A percentile compares a stretch with the other conserved stretches of the same genome.
Evolutionary conservation across 2,888 invertebrate genomes (phyloP).

Genomic region (Tenthredo amoena): DNA sequence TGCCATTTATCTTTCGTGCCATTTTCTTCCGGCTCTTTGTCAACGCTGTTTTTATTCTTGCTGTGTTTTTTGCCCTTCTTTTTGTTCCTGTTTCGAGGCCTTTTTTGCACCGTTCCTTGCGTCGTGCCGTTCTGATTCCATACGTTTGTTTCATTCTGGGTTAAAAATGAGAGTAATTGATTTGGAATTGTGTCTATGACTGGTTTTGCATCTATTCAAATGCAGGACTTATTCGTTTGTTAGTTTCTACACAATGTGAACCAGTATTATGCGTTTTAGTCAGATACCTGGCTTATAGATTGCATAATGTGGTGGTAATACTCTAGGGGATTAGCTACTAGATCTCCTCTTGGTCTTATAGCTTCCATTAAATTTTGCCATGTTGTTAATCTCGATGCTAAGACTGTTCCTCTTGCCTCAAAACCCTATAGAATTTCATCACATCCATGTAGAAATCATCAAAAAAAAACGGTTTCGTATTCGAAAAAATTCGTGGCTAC

Average conservation of each 20-base stretch:
- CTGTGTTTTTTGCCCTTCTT: slow-evolving; percentile 76
- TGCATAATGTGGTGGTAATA: slow-evolving; percentile 71
- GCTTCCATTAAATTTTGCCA: slow-evolving; percentile 92
- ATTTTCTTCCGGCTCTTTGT: slow-evolving; percentile 59
- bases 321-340: slow-evolving; percentile 85
- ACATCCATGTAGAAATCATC: slow-evolving; percentile 45
- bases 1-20: slow-evolving; percentile 72
- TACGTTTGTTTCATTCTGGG: slow-evolving; percentile 54
- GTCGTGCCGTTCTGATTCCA: slow-evolving; percentile 59
- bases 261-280: background rate
- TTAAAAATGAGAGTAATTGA: slow-evolving; percentile 33
- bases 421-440: slow-evolving; percentile 84
- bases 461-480: background rate
- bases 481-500: background rate
- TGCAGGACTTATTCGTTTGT: background rate
- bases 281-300: slow-evolving; percentile 62
- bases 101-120: slow-evolving; percentile 72
- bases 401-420: slow-evolving; percentile 92
- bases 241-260: background rate
- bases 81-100: slow-evolving; percentile 72
- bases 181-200: slow-evolving; percentile 15
- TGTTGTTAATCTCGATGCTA: slow-evolving; percentile 89
- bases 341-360: slow-evolving; percentile 84
- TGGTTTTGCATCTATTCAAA: slow-evolving; percentile 50
- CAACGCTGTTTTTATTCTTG: slow-evolving; percentile 77